Base-by-base conservation (phyloP, 1,140 invertebrate genomes). In the Tetranychus cinnabarinus region DNA sequence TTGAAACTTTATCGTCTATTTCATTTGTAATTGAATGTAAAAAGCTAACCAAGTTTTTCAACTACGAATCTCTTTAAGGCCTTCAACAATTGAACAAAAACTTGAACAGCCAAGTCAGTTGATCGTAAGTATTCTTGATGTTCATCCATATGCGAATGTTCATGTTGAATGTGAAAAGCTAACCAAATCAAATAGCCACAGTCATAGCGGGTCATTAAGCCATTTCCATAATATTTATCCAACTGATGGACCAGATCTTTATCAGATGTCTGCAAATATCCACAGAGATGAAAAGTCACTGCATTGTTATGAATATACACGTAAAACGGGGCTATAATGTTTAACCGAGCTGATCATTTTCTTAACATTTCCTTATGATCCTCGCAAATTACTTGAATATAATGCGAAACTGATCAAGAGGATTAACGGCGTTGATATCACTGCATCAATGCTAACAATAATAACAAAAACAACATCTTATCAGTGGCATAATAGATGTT, bases 231-330 rank as follows among this genome's bases (percentile, higher is more conserved):
- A 87, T 70, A 83, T 86, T 1, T 91, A 91, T 70, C 83, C 85
- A 0, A 90, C 87, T 1, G 87, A 95, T 70, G 78, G 91, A 7
- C 77, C 88, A 60, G 91, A 96, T 74, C 79, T 97, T 56, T 95
- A 87, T 71, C 93, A 88, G 2, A 79, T 90, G 4, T 91, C 96
- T 73, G 88, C 96, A 75, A 91, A 93, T 68, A 95, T 96, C 62
- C 91, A 97, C 68, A 80, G 85, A 62, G 85, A 88, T 68, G 86
- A 90, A 67, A 92, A 92, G 69, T 87, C 88, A 1, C 91, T 91
- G 68, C 84, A 88, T 67, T 92, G 87, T 70, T 90, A n/a, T n/a
- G n/a, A n/a, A n/a, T n/a, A n/a, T n/a, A n/a, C n/a, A 89, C 69
- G 80, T 88, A 23, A 23, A 23, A 23, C 10, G 91, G 88, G 70